Evolutionary conservation across 2,797 vertebrate genomes (phyloP).

Genomic region (Myoxocephalus aenaeus): DNA sequence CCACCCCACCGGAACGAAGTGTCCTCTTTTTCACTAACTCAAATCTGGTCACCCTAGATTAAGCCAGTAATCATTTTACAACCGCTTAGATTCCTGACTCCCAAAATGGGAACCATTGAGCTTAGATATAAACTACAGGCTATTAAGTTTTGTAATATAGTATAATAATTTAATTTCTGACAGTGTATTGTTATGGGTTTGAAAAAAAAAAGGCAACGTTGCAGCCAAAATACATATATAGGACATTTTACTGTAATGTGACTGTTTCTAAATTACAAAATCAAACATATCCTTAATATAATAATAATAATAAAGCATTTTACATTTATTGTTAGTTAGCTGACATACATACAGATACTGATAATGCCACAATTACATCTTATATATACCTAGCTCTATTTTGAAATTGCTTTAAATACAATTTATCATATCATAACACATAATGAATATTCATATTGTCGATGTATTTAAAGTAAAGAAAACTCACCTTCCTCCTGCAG

Average conservation of each 20-base stretch:
- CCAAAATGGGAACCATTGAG: not conserved
- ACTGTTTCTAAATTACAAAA: not conserved
- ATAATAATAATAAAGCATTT: not conserved
- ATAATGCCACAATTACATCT: not conserved
- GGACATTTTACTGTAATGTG: not conserved
- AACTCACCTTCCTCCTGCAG: constrained; percentile 88
- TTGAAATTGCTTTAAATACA: not conserved
- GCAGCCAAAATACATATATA: not conserved
- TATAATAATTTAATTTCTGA: too few relatives aligned
- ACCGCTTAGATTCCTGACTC: not conserved
- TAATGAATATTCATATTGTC: too few relatives aligned
- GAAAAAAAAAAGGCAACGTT: not conserved
- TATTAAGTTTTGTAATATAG: too few relatives aligned
- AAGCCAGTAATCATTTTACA: not conserved
- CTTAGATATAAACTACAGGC: not conserved
- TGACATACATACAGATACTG: not conserved
- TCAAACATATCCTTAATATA: not conserved
- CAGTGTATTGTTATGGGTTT: too few relatives aligned
- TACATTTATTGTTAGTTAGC: not conserved
- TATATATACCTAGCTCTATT: not conserved
- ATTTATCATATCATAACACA: not conserved
- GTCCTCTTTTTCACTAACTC: too few relatives aligned
- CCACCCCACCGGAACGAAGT: too few relatives aligned
- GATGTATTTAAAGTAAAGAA: not conserved
- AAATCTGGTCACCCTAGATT: too few relatives aligned